A percentile compares a stretch with the other conserved stretches of the same genome.
Conservation (phyloP, 1,140 invertebrate species). For the Agrypnia vestita region DNA sequence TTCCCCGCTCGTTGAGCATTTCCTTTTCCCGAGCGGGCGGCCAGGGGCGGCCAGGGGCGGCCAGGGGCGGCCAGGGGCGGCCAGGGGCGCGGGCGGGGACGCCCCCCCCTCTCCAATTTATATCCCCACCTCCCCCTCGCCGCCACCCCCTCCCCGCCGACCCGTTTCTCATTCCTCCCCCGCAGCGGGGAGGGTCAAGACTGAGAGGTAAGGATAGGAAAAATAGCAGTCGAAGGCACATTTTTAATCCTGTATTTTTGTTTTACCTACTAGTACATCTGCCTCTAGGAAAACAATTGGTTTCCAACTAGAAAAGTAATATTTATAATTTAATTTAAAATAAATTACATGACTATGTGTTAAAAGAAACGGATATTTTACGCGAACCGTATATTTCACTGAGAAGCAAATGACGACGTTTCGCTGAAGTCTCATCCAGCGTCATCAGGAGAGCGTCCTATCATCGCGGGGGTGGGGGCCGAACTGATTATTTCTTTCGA, state of each 20-base stretch:
- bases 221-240: conserved; percentile 13
- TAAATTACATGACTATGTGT: no score
- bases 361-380: no score
- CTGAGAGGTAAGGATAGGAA: conserved; percentile 51
- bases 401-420: no score
- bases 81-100: neutral
- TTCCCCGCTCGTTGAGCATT: conserved; percentile 51
- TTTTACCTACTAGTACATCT: no score
- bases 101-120: conserved; percentile 4
- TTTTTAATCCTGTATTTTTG: conserved; percentile 3
- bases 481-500: no score
- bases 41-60: neutral
- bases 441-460: no score
- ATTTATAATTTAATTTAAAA: no score
- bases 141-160: conserved; percentile 8
- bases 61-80: neutral
- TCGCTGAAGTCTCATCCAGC: no score
- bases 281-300: no score
- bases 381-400: no score
- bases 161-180: conserved; percentile 34
- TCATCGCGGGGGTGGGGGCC: no score
- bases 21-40: conserved; percentile 6
- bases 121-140: neutral
- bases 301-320: no score
- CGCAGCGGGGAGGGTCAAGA: conserved; percentile 58